Evolutionary conservation across 2,888 invertebrate species (phyloP).

Genomic region (Tipula lateralis): DNA sequence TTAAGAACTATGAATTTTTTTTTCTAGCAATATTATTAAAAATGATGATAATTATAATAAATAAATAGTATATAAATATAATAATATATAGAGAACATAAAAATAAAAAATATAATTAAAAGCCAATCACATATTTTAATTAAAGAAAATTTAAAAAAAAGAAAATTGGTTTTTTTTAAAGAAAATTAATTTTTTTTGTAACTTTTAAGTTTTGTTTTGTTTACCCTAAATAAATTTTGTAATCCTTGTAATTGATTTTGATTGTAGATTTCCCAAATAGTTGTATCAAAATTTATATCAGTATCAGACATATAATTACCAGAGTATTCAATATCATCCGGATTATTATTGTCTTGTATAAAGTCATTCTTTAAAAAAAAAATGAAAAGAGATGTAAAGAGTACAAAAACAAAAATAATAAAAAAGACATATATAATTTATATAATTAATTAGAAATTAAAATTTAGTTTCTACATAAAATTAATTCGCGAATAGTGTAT

Average conservation of each 20-base stretch:
- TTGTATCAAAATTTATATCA: slow-evolving; percentile 35
- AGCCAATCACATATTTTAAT: slow-evolving; percentile 27
- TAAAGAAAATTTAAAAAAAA: neutral
- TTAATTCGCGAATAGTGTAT: neutral
- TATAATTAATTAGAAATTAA: neutral
- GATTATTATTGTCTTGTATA: slow-evolving; percentile 20
- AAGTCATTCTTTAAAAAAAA: slow-evolving; percentile 27
- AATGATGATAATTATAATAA: neutral
- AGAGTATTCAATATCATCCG: slow-evolving; percentile 20
- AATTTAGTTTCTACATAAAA: neutral
- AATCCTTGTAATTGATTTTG: slow-evolving; percentile 35
- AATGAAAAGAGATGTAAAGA: neutral
- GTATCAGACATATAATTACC: slow-evolving; percentile 27
- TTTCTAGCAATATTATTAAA: neutral
- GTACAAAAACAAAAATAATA: neutral
- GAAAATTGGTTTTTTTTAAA: neutral
- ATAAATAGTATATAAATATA: neutral
- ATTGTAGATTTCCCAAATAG: slow-evolving; percentile 37
- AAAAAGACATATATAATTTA: neutral
- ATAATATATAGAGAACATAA: neutral
- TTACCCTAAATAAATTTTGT: slow-evolving; percentile 37
- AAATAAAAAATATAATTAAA: slow-evolving; percentile 14
- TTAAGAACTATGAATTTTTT: neutral
- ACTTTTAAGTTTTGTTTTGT: slow-evolving; percentile 21
- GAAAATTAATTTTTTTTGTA: neutral